Base-by-base conservation (phyloP, 2,888 invertebrate species). In the Gortyna flavago region DNA sequence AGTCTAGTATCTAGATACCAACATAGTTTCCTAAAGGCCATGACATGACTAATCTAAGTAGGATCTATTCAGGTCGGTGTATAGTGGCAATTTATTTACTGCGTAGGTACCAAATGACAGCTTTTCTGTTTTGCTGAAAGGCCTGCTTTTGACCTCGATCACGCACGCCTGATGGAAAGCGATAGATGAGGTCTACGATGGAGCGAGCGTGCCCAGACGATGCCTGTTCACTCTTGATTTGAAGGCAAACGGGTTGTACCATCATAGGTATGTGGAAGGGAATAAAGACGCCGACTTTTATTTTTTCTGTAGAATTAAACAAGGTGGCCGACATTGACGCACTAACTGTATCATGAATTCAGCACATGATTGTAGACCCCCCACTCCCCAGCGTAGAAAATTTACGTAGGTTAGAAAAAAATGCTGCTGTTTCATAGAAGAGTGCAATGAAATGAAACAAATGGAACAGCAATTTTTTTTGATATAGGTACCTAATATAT, bases 51-150 rank as follows among this genome's bases (percentile, higher is more conserved):
- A 67, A 75, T 72, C 44, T 66, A 35, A 48, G 61, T 66, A 64
- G 41, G 67, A 64, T 35, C 35, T 72, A 72, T 79, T 61, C 44
- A 64, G 80, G 48, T 51, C 68, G 59, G 25, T 11, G n/a, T 62
- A 62, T 68, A 44, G 29, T 32, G 32, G 38, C 48, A 16, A 62
- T 69, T 83, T 66, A 61, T 72, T 81, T 65, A 83, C 29, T 59
- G 8, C 21, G 13, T 51, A 35, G 62, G 51, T 83, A 62, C 25
- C 25, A 25, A 62, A 71, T 59, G 25, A 54, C 7, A 38, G 32
- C 16, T 29, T 16, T 59, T n/a, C 2, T n/a, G 16, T 29, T 29
- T 29, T 59, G 59, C 59, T 59, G 7, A 59, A 1, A 1, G n/a
- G 57, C 11, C 11, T n/a, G 57, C n/a, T 13, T 2, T n/a, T 57